These are phyloP conservation scores for Dermolepida albohirtum DNA, from an alignment of 2,888 invertebrate species.

Conservation along the genomic window DNA sequence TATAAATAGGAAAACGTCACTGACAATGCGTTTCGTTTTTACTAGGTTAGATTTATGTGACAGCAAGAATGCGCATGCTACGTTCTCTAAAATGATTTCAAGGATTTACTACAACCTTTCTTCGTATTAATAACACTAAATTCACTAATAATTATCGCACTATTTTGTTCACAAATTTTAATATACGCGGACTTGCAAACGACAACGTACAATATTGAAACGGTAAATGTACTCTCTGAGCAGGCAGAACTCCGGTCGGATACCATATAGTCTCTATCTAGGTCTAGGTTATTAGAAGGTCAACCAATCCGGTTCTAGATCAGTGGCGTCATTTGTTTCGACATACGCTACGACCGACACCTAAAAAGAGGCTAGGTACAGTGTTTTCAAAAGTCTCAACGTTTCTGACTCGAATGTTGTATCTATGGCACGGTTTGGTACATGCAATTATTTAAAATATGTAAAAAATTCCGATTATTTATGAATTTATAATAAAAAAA, in stretches of 20 bases:
- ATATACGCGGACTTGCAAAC: slow-evolving; percentile 1
- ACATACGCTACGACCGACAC: slow-evolving; percentile 6
- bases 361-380: slow-evolving; percentile 40
- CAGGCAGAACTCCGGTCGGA: neutral
- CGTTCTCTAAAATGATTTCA: neutral
- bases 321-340: slow-evolving; percentile 36
- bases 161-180: neutral
- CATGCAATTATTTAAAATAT: too few relatives aligned
- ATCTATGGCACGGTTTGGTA: too few relatives aligned
- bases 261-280: slow-evolving; percentile 33
- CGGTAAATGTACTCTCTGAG: neutral
- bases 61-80: too few relatives aligned
- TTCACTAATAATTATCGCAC: slow-evolving; percentile 1
- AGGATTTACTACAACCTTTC: neutral
- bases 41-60: too few relatives aligned
- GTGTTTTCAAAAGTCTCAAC: slow-evolving; percentile 39
- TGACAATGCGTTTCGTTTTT: too few relatives aligned
- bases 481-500: neutral
- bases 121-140: neutral
- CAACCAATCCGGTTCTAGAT: slow-evolving; percentile 35
- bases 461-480: neutral
- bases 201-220: neutral
- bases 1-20: too few relatives aligned
- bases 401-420: slow-evolving; percentile 5
- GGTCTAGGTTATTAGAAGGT: slow-evolving; percentile 40